Conservation (phyloP, 2,888 invertebrate species). For the Arge pagana region DNA sequence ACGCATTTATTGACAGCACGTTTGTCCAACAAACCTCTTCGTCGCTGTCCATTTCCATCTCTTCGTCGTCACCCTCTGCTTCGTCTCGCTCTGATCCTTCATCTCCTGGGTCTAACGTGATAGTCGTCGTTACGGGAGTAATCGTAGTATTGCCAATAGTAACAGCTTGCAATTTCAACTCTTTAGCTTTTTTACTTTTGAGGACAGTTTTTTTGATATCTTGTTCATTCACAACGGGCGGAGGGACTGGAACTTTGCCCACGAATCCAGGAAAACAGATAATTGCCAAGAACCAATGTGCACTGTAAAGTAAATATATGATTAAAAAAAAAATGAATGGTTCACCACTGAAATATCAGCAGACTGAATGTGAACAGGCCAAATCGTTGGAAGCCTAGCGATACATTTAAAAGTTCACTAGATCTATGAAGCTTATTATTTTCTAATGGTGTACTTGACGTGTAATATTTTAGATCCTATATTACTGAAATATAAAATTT, state of each 20-base stretch:
- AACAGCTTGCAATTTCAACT: conserved; percentile 61
- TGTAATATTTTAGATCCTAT: too few species aligned
- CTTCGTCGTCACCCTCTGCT: conserved; percentile 81
- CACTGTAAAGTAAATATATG: conserved; percentile 57
- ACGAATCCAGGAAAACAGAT: conserved; percentile 91
- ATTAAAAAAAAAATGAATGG: conserved; percentile 11
- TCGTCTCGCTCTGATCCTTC: conserved; percentile 77
- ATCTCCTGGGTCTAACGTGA: conserved; percentile 68
- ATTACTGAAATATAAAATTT: neutral
- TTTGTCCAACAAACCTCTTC: conserved; percentile 48
- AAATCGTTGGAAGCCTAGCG: too few species aligned
- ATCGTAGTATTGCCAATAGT: conserved; percentile 72
- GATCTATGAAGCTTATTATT: too few species aligned
- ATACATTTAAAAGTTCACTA: too few species aligned
- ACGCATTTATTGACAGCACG: too few species aligned
- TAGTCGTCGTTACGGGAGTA: conserved; percentile 57
- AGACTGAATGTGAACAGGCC: too few species aligned
- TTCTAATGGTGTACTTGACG: too few species aligned
- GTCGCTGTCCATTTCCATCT: conserved; percentile 62
- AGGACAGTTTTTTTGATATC: conserved; percentile 33
- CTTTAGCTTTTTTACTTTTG: conserved; percentile 51
- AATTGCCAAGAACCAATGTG: conserved; percentile 97
- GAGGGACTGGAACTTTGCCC: conserved; percentile 66
- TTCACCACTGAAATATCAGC: neutral
- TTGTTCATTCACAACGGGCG: conserved; percentile 62